Evolutionary conservation across 2,888 invertebrate genomes (phyloP).

Genomic region (Dione vanillae): DNA sequence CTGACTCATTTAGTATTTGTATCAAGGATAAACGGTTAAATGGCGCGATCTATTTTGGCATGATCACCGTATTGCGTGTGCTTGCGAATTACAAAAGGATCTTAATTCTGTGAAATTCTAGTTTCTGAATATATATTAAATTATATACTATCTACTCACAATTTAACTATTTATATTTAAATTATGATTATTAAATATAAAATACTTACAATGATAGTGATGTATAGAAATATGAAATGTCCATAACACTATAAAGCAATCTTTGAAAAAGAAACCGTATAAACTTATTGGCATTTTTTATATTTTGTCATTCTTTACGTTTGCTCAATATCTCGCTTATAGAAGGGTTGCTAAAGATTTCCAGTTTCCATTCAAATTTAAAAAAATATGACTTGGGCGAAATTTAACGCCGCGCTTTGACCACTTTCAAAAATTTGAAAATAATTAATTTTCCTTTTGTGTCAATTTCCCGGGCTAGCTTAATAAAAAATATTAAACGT

Average conservation of each 20-base stretch:
- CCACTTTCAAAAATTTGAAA: neutral
- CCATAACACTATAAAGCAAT: no score
- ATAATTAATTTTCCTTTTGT: neutral
- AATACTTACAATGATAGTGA: no score
- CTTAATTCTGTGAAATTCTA: constrained; percentile 29
- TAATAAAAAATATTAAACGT: neutral
- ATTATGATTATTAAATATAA: no score
- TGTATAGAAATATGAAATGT: no score
- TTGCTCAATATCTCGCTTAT: neutral
- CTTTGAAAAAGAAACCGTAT: no score
- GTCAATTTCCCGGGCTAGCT: neutral
- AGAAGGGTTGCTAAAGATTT: neutral
- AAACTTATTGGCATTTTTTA: no score
- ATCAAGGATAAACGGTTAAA: constrained; percentile 33
- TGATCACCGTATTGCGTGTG: constrained; percentile 42
- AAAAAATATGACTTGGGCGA: neutral
- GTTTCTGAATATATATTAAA: constrained; percentile 2
- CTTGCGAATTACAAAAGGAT: constrained; percentile 40
- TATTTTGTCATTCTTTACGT: no score
- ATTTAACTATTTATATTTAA: no score
- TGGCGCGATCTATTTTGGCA: constrained; percentile 31
- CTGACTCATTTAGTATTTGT: constrained; percentile 34
- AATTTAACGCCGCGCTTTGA: neutral
- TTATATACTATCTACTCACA: neutral
- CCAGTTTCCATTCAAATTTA: neutral